phyloP scores from a whole-genome alignment of 2,797 vertebrate species.

The Squalus acanthias region DNA sequence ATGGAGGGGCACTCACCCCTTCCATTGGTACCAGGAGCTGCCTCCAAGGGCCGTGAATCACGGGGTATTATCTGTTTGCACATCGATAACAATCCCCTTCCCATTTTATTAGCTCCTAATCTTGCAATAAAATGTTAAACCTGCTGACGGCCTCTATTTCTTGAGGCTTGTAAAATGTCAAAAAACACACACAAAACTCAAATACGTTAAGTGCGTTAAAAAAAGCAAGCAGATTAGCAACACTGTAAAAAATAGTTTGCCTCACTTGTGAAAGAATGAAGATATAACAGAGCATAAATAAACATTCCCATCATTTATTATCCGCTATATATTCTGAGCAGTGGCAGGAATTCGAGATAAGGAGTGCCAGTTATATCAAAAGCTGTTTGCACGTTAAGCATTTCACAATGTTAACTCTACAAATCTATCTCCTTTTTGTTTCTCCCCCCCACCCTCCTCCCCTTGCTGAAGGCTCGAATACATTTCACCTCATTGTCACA shows the following conservation, averaged over 20 bases:
- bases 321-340: background rate
- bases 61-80: background rate
- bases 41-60: background rate
- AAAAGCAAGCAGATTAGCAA: background rate
- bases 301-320: background rate
- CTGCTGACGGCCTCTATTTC: background rate
- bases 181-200: background rate
- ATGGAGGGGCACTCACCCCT: background rate
- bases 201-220: background rate
- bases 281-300: background rate
- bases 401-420: background rate
- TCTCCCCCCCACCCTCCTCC: too few species aligned
- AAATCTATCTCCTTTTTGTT: background rate
- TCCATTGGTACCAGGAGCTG: background rate
- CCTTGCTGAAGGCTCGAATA: background rate
- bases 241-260: constrained; percentile 23
- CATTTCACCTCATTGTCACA: background rate
- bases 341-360: background rate
- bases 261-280: constrained; percentile 6
- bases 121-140: background rate
- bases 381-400: background rate
- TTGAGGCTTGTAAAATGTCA: background rate
- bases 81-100: background rate
- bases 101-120: constrained; percentile 15
- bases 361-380: background rate